Base-by-base conservation (phyloP, 2,888 invertebrate genomes). In the Clostera curtula region DNA sequence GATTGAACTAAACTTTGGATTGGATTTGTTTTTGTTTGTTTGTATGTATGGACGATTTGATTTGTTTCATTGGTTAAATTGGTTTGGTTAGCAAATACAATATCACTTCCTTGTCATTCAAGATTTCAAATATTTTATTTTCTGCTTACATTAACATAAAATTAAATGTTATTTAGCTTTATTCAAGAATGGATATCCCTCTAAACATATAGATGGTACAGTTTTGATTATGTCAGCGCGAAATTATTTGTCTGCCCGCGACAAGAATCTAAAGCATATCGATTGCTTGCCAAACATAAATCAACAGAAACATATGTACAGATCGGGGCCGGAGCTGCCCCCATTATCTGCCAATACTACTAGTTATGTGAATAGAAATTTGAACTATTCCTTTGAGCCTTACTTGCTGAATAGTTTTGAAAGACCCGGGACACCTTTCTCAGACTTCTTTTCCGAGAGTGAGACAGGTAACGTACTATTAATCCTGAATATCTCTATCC, bases 361-460 rank as follows among this genome's bases (percentile, higher is more conserved):
- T 30, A 52, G 46, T 39, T 44, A 60, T 17, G 48, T 74, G 10
- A 82, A 82, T 43, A 59, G 82, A 22, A 83, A 83, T 49, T 44
- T 83, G 27, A 61, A 59, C 31, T 77, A 67, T 57, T 57, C 74
- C 1, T 77, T 60, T 40, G 69, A 72, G 25, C 52, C 65, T 0
- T 73, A 62, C 37, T 49, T 55, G 23, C 46, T 54, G 7, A 66
- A 71, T 35, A 69, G 57, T 35, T 52, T 56, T 9, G 73, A 77
- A 11, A 63, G 82, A 31, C 51, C 71, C 21, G 68, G 72, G 4
- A 76, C 80, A 2, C 82, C 83, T 7, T 74, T 74, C 49, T 82
- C 82, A 0, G 83, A 83, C 38, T 77, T 82, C 42, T 74, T 76
- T 34, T 79, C 83, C 1, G 83, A 82, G 32, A 82, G 82, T 46